Percentiles rank a stretch among this genome's conserved stretches.
phyloP scores from a whole-genome alignment of 2,797 vertebrate genomes.

The Vultur gryphus region DNA sequence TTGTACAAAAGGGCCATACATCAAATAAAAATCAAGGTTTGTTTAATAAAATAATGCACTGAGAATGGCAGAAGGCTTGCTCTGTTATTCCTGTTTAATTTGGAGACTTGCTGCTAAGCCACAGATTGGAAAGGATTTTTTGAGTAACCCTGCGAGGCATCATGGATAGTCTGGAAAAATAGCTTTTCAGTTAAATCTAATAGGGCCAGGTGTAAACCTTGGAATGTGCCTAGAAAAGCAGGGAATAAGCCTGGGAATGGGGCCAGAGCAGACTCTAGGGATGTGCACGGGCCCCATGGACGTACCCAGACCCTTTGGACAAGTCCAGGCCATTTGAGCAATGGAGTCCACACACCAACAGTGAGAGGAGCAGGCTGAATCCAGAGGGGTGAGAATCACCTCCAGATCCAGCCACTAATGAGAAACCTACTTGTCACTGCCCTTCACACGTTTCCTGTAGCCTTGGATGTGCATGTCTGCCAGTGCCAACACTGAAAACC shows the following conservation, averaged over 20 bases:
- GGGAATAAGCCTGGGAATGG: not conserved
- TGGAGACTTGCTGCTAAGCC: not conserved
- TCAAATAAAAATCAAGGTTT: not conserved
- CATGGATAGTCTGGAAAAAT: not conserved
- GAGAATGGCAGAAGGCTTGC: not conserved
- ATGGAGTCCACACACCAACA: too few species aligned
- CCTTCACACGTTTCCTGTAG: not conserved
- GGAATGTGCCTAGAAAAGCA: not conserved
- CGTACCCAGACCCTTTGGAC: not conserved
- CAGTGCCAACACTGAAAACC: not conserved
- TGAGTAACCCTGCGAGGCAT: not conserved
- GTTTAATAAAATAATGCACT: not conserved
- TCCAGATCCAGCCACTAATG: not conserved
- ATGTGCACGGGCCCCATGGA: fast-evolving
- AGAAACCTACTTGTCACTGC: not conserved
- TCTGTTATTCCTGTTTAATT: not conserved
- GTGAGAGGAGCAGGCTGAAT: not conserved
- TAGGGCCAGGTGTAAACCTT: not conserved
- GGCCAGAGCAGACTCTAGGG: not conserved
- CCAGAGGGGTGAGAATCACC: not conserved
- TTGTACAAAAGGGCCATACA: not conserved
- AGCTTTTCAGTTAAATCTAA: not conserved
- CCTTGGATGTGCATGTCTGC: not conserved
- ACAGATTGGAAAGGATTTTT: not conserved
- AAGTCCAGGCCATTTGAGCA: not conserved